Evolutionary conservation across 2,888 invertebrate species (phyloP).

Genomic region (Eristalis intricaria): DNA sequence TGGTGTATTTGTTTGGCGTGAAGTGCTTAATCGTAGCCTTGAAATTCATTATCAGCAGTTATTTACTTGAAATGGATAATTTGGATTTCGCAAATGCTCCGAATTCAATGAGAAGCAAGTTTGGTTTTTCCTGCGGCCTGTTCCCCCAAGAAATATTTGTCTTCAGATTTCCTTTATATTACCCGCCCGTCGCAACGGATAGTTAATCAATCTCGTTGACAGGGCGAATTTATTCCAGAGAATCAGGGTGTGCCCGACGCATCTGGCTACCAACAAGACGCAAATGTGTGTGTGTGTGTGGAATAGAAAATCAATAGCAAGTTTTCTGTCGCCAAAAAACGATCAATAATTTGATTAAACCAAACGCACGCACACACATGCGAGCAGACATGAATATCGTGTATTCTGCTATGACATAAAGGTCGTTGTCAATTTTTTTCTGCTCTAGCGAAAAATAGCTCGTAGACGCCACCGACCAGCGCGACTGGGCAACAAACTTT

Average conservation of each 20-base stretch:
- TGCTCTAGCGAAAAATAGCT: slow-evolving; percentile 13
- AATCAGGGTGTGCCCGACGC: slow-evolving; percentile 34
- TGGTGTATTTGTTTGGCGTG: not conserved
- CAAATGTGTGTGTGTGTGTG: not conserved
- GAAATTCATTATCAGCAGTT: not conserved
- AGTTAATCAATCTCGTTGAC: not conserved
- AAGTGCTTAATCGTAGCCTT: not conserved
- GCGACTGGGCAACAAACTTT: slow-evolving; percentile 13
- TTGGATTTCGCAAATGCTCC: not conserved
- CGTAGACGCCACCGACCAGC: not conserved
- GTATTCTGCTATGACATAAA: slow-evolving; percentile 31
- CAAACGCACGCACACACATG: not conserved
- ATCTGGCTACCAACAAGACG: not conserved
- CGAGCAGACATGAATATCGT: not conserved
- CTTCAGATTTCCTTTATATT: not conserved
- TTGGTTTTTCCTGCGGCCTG: not conserved
- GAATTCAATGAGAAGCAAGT: not conserved
- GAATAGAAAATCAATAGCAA: not conserved
- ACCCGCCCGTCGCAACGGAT: not conserved
- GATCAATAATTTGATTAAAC: slow-evolving; percentile 18
- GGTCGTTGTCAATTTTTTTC: slow-evolving; percentile 34
- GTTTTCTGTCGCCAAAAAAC: slow-evolving; percentile 22
- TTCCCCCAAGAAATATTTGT: not conserved
- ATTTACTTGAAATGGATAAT: not conserved
- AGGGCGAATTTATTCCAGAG: not conserved